Percentiles rank a stretch among this genome's conserved stretches.
Evolutionary conservation across 2,888 invertebrate genomes (phyloP).

Genomic region (Cenopis cana): DNA sequence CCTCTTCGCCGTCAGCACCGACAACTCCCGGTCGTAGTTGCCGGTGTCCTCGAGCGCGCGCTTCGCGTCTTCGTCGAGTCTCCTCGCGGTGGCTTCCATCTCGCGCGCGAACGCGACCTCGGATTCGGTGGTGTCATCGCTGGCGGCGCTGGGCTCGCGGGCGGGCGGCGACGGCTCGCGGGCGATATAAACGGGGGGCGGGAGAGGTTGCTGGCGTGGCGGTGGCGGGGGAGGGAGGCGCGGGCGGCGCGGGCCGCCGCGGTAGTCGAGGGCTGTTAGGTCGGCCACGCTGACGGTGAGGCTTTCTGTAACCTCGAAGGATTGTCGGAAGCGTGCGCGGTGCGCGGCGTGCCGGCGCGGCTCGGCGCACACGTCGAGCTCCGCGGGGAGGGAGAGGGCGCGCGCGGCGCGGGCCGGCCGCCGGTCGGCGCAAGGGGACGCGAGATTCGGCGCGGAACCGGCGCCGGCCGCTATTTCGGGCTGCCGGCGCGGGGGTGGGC

Average conservation of each 20-base stretch:
- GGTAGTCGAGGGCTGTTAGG: constrained; percentile 85
- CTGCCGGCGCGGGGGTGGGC: constrained; percentile 68
- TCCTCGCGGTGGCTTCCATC: constrained; percentile 78
- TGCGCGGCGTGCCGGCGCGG: constrained; percentile 62
- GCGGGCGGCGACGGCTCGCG: constrained; percentile 60
- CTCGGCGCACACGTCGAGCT: constrained; percentile 86
- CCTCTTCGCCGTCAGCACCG: constrained; percentile 83
- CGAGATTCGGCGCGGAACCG: constrained; percentile 76
- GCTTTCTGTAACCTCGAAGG: constrained; percentile 77
- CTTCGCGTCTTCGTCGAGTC: constrained; percentile 74
- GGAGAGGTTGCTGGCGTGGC: constrained; percentile 60
- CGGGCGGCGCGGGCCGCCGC: constrained; percentile 68
- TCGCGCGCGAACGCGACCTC: constrained; percentile 76
- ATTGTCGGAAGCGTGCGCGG: constrained; percentile 76
- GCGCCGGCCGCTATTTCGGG: constrained; percentile 70
- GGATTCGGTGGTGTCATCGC: constrained; percentile 81
- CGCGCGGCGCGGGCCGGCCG: constrained; percentile 73
- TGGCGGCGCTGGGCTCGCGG: constrained; percentile 77
- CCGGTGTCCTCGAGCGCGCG: constrained; percentile 80
- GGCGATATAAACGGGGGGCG: constrained; percentile 59
- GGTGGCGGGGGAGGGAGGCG: constrained; percentile 74
- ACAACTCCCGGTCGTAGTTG: constrained; percentile 84
- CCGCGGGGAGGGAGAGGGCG: constrained; percentile 86
- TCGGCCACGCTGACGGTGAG: constrained; percentile 87
- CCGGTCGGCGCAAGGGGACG: constrained; percentile 66